phyloP scores from a whole-genome alignment of 2,888 invertebrate genomes.

The Agriotes lineatus region DNA sequence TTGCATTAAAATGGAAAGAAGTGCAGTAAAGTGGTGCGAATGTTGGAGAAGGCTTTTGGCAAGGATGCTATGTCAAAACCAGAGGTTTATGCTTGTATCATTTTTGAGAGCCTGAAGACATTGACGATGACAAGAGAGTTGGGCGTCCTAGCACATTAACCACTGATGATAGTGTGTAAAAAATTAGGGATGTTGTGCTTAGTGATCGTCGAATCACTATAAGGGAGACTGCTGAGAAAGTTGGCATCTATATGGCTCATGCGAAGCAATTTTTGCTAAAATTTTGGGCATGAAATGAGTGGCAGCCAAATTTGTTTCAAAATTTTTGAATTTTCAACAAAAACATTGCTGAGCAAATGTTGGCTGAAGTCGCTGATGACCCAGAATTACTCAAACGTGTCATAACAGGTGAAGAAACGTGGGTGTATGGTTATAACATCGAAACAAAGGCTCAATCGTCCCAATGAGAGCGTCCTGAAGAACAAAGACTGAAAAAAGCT shows the following conservation, averaged over 20 bases:
- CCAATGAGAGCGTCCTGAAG: constrained; percentile 48
- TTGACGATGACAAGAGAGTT: neutral
- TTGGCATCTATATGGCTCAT: neutral
- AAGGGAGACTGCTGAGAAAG: too few relatives aligned
- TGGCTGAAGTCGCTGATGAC: constrained; percentile 31
- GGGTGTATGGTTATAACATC: constrained; percentile 52
- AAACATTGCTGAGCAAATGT: neutral
- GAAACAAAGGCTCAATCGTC: constrained; percentile 51
- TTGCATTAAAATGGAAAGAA: too few relatives aligned
- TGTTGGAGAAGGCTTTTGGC: too few relatives aligned
- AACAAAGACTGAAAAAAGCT: constrained; percentile 51
- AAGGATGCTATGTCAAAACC: too few relatives aligned
- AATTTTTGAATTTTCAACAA: neutral
- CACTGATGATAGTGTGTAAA: neutral
- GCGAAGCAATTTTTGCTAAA: neutral
- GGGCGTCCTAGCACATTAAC: too few relatives aligned
- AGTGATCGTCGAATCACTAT: too few relatives aligned
- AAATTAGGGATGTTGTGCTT: too few relatives aligned
- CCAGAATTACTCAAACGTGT: constrained; percentile 47
- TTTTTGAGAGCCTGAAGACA: neutral
- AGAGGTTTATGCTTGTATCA: too few relatives aligned
- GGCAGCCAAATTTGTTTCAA: constrained; percentile 4
- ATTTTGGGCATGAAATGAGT: constrained; percentile 25
- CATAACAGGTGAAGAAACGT: constrained; percentile 53
- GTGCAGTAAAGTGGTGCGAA: too few relatives aligned